Evolutionary conservation across 2,888 invertebrate genomes (phyloP).

Genomic region (Aphodius sticticus): DNA sequence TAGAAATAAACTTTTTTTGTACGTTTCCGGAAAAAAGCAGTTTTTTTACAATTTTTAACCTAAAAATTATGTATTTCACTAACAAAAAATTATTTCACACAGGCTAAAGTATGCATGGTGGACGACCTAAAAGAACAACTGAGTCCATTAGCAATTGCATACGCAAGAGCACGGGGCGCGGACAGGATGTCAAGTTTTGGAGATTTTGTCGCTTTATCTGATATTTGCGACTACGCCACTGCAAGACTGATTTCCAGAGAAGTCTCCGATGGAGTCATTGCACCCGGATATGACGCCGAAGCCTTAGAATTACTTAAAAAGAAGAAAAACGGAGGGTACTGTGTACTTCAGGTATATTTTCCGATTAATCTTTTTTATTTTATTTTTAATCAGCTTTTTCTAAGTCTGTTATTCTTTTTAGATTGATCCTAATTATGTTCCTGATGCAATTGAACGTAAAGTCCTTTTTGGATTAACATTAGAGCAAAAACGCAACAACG

Average conservation of each 20-base stretch:
- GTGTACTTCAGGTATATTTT: conserved; percentile 75
- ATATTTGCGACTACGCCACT: conserved; percentile 87
- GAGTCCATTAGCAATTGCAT: conserved; percentile 87
- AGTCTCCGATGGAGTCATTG: conserved; percentile 98
- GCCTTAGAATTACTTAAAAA: conserved; percentile 88
- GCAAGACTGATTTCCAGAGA: conserved; percentile 92
- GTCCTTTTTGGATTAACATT: conserved; percentile 84
- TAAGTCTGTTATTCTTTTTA: conserved; percentile 37
- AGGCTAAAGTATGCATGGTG: conserved; percentile 94
- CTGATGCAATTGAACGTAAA: conserved; percentile 81
- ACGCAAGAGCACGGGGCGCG: conserved; percentile 95
- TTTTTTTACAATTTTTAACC: too few species aligned
- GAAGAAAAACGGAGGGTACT: conserved; percentile 94
- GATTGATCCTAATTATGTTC: conserved; percentile 90
- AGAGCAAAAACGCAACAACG: conserved; percentile 91
- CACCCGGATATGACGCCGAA: conserved; percentile 86
- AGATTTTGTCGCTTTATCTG: conserved; percentile 95
- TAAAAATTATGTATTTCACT: background rate
- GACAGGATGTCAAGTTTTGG: conserved; percentile 99
- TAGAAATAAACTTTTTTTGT: too few species aligned
- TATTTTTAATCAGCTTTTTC: background rate
- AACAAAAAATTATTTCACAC: conserved; percentile 42
- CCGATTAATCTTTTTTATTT: conserved; percentile 19
- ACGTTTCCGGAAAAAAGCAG: too few species aligned
- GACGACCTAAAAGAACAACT: conserved; percentile 78